Base-by-base conservation (phyloP, 2,113 vertebrate species). In the Misgurnus anguillicaudatus region DNA sequence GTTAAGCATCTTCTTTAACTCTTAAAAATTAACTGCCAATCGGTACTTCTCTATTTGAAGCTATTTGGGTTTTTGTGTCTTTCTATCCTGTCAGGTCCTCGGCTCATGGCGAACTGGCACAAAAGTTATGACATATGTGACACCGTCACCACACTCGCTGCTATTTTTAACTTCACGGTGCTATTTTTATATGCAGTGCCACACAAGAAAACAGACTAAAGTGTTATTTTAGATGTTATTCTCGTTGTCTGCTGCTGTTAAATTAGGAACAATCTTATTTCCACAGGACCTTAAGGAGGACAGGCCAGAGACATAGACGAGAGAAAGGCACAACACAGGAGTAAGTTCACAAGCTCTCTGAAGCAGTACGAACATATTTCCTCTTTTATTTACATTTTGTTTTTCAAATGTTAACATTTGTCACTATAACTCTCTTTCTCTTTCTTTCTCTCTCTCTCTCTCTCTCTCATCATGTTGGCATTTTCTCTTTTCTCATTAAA, bases 381-480 rank as follows among this genome's bases (percentile, higher is more conserved):
- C 92, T 94, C 92, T 93, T 94, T 94, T 94, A 94, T 94, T 94
- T 94, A 94, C 93, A 94, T 92, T 93, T 90, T 31, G 89, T 92
- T 93, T 84, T 93, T 93, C 91, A 93, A 93, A 93, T 91, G 91
- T 91, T 92, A 93, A 94, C 93, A 94, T 92, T 92, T 94, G 88
- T 91, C 89, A 88, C 90, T 92, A 92, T 90, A 92, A 90, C 90
- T 90, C 88, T 31, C 24, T 31, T 3, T 31, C 24, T 31, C 24
- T 31, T 31, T 31, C 24, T 31, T 31, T 31, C 24, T 31, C 3
- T 31, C 24, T 31, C 24, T 31, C 24, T 31, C 24, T 31, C 24
- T 31, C 1, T 31, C 24, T 90, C 71, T 92, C 86, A 91, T 92
- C 90, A 90, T 88, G 87, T 91, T 89, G 90, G 89, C 89, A 91